phyloP scores from a whole-genome alignment of 2,113 vertebrate species.

The Tiliqua scincoides region DNA sequence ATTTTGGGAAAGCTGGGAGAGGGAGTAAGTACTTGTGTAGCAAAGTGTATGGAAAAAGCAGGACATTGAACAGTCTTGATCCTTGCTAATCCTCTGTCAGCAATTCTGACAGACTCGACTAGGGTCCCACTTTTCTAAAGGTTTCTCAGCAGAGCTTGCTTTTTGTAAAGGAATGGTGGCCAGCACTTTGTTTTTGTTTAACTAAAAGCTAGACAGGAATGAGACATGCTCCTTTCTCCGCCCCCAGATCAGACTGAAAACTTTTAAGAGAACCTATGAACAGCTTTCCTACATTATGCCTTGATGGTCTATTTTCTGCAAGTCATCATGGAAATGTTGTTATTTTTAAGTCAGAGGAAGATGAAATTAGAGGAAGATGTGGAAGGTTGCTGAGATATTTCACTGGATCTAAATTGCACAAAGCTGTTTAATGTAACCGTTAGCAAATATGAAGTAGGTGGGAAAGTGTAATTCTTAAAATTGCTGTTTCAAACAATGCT shows the following conservation, averaged over 20 bases:
- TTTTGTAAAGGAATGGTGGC: constrained; percentile 32
- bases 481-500: not conserved
- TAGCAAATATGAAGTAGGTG: not conserved
- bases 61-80: not conserved
- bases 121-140: constrained; percentile 26
- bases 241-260: not conserved
- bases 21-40: not conserved
- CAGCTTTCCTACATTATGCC: not conserved
- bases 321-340: not conserved
- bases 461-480: not conserved
- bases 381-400: not conserved
- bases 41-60: constrained; percentile 12
- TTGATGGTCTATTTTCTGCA: not conserved
- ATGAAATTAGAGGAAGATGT: not conserved
- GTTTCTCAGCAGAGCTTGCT: constrained; percentile 26
- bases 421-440: not conserved
- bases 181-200: not conserved
- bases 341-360: not conserved
- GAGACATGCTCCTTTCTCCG: not conserved
- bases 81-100: constrained; percentile 27
- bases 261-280: not conserved
- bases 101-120: constrained; percentile 26
- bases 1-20: constrained; percentile 40
- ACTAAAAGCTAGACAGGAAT: constrained; percentile 15
- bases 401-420: not conserved